Evolutionary conservation across 2,797 vertebrate species (phyloP).

Genomic region (Neoniphon sammara): DNA sequence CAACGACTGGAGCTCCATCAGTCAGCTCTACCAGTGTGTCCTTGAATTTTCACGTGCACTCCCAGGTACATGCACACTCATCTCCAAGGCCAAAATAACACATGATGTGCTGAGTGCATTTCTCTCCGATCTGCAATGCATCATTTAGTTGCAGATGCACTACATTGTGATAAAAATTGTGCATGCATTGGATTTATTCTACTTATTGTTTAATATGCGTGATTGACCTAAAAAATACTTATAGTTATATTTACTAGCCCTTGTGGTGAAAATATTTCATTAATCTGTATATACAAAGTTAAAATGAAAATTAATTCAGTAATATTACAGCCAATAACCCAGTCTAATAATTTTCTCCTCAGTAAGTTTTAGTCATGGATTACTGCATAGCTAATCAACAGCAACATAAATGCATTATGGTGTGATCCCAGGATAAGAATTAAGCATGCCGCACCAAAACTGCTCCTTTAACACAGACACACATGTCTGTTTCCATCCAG

Average conservation of each 20-base stretch:
- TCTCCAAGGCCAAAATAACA: not conserved
- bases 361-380: too few relatives aligned
- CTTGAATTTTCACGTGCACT: slow-evolving; percentile 93
- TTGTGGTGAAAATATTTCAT: too few relatives aligned
- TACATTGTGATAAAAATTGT: not conserved
- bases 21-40: slow-evolving; percentile 96
- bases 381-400: too few relatives aligned
- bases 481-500: slow-evolving; percentile 72
- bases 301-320: too few relatives aligned
- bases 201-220: too few relatives aligned
- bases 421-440: not conserved
- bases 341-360: not conserved
- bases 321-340: too few relatives aligned
- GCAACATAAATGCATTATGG: too few relatives aligned
- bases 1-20: slow-evolving; percentile 97
- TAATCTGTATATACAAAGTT: too few relatives aligned
- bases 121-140: not conserved
- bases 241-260: too few relatives aligned
- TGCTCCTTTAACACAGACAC: slow-evolving; percentile 15
- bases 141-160: too few relatives aligned
- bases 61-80: slow-evolving; percentile 84
- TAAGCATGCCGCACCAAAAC: not conserved
- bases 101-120: not conserved
- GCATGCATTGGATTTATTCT: too few relatives aligned
- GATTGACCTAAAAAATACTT: too few relatives aligned